phyloP scores from a whole-genome alignment of 2,888 invertebrate species.

The Reticulitermes lucifugus region DNA sequence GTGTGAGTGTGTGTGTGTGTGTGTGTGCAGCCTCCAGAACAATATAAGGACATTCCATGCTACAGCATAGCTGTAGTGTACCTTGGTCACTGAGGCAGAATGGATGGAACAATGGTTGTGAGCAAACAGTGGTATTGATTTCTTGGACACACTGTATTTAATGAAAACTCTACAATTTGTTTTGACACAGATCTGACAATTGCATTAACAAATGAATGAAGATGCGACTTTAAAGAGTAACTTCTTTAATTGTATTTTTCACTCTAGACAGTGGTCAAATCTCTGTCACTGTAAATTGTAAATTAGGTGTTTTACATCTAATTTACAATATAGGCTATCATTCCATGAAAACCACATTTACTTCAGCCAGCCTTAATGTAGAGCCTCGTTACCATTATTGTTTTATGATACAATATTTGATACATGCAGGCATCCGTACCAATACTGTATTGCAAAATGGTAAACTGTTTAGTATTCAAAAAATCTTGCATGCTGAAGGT shows the following conservation, averaged over 20 bases:
- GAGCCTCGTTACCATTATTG: too few relatives aligned
- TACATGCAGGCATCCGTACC: too few relatives aligned
- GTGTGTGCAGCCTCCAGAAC: neutral
- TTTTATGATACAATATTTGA: too few relatives aligned
- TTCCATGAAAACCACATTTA: neutral
- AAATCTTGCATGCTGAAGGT: too few relatives aligned
- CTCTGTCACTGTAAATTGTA: neutral
- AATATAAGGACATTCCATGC: neutral
- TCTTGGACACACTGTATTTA: neutral
- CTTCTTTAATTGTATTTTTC: neutral
- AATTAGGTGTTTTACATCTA: neutral
- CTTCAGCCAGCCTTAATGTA: neutral
- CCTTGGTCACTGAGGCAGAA: conserved; percentile 9
- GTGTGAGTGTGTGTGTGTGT: too few relatives aligned
- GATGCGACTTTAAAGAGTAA: too few relatives aligned
- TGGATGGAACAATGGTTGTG: conserved; percentile 14
- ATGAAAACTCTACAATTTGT: neutral
- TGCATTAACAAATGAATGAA: too few relatives aligned
- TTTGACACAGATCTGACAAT: neutral
- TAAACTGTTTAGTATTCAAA: too few relatives aligned
- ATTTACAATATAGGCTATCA: neutral
- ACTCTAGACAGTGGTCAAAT: neutral
- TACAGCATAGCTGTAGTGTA: neutral
- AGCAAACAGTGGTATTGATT: conserved; percentile 34
- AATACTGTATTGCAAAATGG: too few relatives aligned